Conservation (phyloP, 2,797 vertebrate genomes). For the Clamator glandarius region DNA sequence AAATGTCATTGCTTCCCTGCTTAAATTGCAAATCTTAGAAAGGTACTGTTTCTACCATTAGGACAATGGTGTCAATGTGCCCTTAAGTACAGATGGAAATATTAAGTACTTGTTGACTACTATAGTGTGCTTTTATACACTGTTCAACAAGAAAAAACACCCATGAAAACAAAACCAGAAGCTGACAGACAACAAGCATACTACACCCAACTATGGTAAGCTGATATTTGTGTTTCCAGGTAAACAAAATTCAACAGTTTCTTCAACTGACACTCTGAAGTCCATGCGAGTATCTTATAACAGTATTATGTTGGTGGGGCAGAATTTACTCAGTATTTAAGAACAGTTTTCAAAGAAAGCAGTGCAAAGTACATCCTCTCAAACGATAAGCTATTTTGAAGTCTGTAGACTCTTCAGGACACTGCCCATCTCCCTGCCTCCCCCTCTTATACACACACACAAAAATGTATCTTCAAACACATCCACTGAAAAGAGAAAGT, state of each 20-base stretch:
- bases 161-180: not conserved
- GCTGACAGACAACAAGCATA: not conserved
- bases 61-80: not conserved
- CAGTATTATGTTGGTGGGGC: not conserved
- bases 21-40: not conserved
- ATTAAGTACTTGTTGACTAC: not conserved
- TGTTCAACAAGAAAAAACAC: not conserved
- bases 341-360: not conserved
- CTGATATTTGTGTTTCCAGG: not conserved
- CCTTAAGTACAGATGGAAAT: constrained; percentile 11
- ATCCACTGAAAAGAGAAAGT: not conserved
- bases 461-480: not conserved
- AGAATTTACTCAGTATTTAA: not conserved
- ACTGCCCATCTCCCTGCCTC: not conserved
- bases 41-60: not conserved
- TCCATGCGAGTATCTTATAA: not conserved
- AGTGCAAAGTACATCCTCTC: not conserved
- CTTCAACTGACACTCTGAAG: constrained; percentile 2
- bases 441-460: not conserved
- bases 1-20: not conserved
- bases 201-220: not conserved
- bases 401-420: not conserved
- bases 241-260: constrained; percentile 43
- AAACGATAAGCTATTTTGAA: not conserved
- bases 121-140: not conserved